Base-by-base conservation (phyloP, 2,797 vertebrate species). In the Cephalopachus bancanus region DNA sequence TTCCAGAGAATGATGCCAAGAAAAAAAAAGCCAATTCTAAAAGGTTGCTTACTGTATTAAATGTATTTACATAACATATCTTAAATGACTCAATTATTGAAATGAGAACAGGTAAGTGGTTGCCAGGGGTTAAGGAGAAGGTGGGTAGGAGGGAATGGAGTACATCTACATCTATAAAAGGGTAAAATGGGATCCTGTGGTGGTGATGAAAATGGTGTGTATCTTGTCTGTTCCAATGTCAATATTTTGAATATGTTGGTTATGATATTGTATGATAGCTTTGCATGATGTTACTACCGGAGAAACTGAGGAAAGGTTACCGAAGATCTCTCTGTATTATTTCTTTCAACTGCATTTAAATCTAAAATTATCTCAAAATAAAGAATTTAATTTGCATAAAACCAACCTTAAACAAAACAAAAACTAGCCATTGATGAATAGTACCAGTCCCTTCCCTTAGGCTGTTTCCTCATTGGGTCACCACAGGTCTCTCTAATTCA, bases 31-130 rank as follows among this genome's bases (percentile, higher is more conserved):
- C 28, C 37, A 71, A 24, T 65, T 90, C 53, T 84, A 14, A 92
- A 94, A 72, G 10, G 8, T 30, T 80, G 26, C 15, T 71, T 69
- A 85, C 51, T 14, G 1, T 24, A 5, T 28, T 44, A 7, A 91
- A 71, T 97, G 79, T 37, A 71, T 24, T 51, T 78, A 71, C 57
- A 62, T 64, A 65, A 84, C 16, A 75, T 37, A 93, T 14, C 60
- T 53, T 22, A 91, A 84, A 94, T 88, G 51, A 64, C 19, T 76
- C 71, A 87, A 57, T 57, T 51, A 74, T 30, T 84, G 26, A 65
- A 93, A 75, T 60, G 30, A 81, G 30, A 76, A 71, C 10, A 78
- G 69, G 4, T 37, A 86, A 67, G 28, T 62, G n/a, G 79, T 62
- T 69, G 60, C 22, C 53, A 81, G 20, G 30, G 44, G 69, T 22